These are phyloP conservation scores for Gryllus bimaculatus DNA, from an alignment of 1,140 invertebrate genomes.

Conservation along the genomic window DNA sequence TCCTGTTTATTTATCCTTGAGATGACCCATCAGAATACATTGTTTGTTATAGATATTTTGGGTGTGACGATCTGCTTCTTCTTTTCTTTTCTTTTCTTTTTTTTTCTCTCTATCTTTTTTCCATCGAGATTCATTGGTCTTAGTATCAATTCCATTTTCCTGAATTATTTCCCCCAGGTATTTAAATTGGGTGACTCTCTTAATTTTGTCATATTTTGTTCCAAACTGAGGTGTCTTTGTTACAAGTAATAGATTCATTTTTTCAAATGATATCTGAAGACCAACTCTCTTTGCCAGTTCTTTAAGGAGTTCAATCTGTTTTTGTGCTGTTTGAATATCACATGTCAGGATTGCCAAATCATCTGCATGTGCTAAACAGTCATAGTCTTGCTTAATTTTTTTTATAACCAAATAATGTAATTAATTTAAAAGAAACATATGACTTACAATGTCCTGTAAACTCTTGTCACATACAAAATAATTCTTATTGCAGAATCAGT, in stretches of 20 bases:
- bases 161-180: background rate
- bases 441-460: no score
- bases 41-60: conserved; percentile 15
- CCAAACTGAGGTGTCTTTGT: conserved; percentile 12
- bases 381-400: no score
- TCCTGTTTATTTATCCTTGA: no score
- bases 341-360: conserved; percentile 10
- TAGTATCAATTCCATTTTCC: conserved; percentile 16
- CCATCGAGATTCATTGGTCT: background rate
- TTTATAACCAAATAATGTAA: no score
- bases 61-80: background rate
- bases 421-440: no score
- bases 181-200: background rate
- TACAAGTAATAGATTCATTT: background rate
- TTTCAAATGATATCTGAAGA: conserved; percentile 1
- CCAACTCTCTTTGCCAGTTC: background rate
- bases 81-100: no score
- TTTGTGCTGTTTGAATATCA: conserved; percentile 3
- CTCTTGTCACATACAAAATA: no score
- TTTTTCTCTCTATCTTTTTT: no score
- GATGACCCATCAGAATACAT: no score
- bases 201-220: conserved; percentile 8
- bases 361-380: background rate
- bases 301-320: conserved; percentile 11
- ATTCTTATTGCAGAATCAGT: no score